Evolutionary conservation across 2,113 vertebrate species (phyloP).

Genomic region (Rostratula benghalensis): DNA sequence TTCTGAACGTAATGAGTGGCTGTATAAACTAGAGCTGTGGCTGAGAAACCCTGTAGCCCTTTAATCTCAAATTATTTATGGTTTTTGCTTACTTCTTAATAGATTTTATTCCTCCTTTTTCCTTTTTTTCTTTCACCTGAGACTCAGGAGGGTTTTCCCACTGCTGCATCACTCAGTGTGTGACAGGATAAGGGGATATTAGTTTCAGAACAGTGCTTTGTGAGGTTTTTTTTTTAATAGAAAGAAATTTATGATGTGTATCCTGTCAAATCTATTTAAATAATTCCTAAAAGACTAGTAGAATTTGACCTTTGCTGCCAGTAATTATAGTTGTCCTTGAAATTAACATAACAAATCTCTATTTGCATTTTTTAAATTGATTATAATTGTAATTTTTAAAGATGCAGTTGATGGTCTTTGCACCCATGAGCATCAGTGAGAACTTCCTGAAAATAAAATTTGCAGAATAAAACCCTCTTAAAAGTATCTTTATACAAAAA

Average conservation of each 20-base stretch:
- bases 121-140: not conserved
- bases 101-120: not conserved
- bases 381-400: not conserved
- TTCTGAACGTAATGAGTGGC: not conserved
- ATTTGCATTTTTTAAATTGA: slow-evolving; percentile 13
- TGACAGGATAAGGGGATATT: slow-evolving; percentile 22
- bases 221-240: not conserved
- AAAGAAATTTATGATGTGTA: slow-evolving; percentile 23
- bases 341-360: slow-evolving; percentile 33
- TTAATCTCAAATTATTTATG: slow-evolving; percentile 49
- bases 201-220: slow-evolving; percentile 31
- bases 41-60: slow-evolving; percentile 39
- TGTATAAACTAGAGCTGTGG: slow-evolving; percentile 20
- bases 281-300: slow-evolving; percentile 40
- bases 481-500: not conserved
- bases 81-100: not conserved
- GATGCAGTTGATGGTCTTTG: not conserved
- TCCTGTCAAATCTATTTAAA: slow-evolving; percentile 32
- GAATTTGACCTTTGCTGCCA: slow-evolving; percentile 39
- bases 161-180: not conserved
- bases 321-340: slow-evolving; percentile 34
- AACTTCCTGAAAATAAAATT: slow-evolving; percentile 16
- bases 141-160: not conserved
- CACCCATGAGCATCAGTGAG: not conserved
- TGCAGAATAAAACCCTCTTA: not conserved